A percentile compares a stretch with the other conserved stretches of the same genome.
These are phyloP conservation scores for Turnix velox DNA, from an alignment of 2,113 vertebrate species.

Conservation along the genomic window DNA sequence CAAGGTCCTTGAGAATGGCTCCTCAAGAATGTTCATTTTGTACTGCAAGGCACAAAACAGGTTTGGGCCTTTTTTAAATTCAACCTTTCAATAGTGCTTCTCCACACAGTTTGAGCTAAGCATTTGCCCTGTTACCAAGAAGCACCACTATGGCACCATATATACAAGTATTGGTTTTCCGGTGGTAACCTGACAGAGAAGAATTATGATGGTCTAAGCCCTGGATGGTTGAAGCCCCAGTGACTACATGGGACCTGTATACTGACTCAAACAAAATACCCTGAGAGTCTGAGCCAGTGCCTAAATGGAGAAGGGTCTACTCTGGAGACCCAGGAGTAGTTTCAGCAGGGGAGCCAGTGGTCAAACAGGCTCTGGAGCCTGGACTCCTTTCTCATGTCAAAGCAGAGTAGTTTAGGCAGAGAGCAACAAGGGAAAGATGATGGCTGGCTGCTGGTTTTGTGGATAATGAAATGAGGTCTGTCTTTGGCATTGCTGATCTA, in stretches of 20 bases:
- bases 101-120: not conserved
- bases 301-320: not conserved
- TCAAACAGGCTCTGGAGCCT: not conserved
- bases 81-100: not conserved
- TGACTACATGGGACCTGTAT: not conserved
- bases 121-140: not conserved
- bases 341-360: not conserved
- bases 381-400: not conserved
- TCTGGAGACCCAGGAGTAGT: not conserved
- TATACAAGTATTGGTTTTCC: not conserved
- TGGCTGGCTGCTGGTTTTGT: not conserved
- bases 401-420: not conserved
- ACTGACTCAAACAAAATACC: not conserved
- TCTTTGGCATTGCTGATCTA: not conserved
- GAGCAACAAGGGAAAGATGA: not conserved
- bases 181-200: not conserved
- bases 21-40: not conserved
- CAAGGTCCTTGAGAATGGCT: not conserved
- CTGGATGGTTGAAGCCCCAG: not conserved
- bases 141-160: not conserved
- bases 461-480: not conserved
- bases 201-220: not conserved
- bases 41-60: not conserved
- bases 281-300: not conserved
- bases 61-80: not conserved